Base-by-base conservation (phyloP, 1,140 invertebrate genomes). In the Anadara kagoshimensis region DNA sequence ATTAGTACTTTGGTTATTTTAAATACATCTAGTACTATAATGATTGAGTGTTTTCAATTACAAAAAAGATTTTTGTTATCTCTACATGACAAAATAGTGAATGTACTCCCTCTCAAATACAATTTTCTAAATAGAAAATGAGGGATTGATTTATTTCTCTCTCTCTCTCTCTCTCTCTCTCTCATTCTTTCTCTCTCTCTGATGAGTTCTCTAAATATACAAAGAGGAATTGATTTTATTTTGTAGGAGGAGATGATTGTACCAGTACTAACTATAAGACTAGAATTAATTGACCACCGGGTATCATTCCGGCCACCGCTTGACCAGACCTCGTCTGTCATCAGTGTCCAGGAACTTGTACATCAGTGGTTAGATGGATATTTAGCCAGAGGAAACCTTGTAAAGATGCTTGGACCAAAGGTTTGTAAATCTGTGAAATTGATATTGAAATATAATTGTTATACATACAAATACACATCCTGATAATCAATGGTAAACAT, bases 281-380 rank as follows among this genome's bases (percentile, higher is more conserved):
- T 88, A 57, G 86, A 88, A 61, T 69, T 89, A 76, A 87, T 89
- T 54, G 86, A 88, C 53, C 85, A 84, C 62, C 68, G 69, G 43
- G 83, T 89, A 16, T 81, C 82, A 44, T 87, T 88, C 79, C 62
- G 80, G 20, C 87, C 87, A 43, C 85, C 86, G 5, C 81, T 89
- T 22, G 87, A 89, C 69, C 81, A 87, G 66, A 81, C 61, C 41
- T 85, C 86, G 12, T 87, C 86, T 1, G 80, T 84, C 12, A 78
- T 82, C 59, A 87, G 86, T 72, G 83, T 88, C 14, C 87, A 87
- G 75, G 88, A 89, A 69, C 78, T n/a, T 4, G 83, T 88, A 29
- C 75, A 85, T 14, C 63, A 82, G 18, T 89, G 88, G 88, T 69
- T 89, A 24, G 78, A 85, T 24, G 80, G 79, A 53, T 89, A 86